A percentile compares a stretch with the other conserved stretches of the same genome.
Evolutionary conservation across 2,797 vertebrate species (phyloP).

Genomic region (Acanthurus tractus): DNA sequence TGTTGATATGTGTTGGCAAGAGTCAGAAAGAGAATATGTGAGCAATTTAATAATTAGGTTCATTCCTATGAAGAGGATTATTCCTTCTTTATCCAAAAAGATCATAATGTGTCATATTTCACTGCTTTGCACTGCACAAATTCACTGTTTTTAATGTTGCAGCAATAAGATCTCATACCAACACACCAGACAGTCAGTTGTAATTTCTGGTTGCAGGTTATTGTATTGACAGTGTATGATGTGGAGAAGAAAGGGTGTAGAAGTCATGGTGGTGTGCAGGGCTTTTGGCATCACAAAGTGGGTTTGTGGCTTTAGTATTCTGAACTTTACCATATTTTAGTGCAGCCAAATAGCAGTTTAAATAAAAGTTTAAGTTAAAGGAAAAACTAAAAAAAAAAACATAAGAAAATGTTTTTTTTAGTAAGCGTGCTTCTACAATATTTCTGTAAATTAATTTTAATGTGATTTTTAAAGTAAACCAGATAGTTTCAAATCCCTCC

Average conservation of each 20-base stretch:
- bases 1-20: conserved; percentile 45
- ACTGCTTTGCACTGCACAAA: background rate
- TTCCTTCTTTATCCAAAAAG: conserved; percentile 3
- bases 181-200: background rate
- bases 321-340: background rate
- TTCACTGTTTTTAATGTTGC: background rate
- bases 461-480: background rate
- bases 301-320: background rate
- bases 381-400: background rate
- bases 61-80: conserved; percentile 7
- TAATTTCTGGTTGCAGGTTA: background rate
- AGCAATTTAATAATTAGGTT: conserved; percentile 51
- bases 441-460: background rate
- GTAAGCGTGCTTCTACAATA: background rate
- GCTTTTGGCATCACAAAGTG: background rate
- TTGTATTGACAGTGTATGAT: background rate
- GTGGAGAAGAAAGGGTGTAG: conserved; percentile 12
- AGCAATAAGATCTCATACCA: background rate
- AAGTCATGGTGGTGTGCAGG: background rate
- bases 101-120: conserved; percentile 6
- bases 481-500: background rate
- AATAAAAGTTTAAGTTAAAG: background rate
- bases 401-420: background rate
- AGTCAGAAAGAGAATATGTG: conserved; percentile 34
- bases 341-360: background rate